phyloP scores from a whole-genome alignment of 2,113 vertebrate genomes.

The Pomatostomus ruficeps region DNA sequence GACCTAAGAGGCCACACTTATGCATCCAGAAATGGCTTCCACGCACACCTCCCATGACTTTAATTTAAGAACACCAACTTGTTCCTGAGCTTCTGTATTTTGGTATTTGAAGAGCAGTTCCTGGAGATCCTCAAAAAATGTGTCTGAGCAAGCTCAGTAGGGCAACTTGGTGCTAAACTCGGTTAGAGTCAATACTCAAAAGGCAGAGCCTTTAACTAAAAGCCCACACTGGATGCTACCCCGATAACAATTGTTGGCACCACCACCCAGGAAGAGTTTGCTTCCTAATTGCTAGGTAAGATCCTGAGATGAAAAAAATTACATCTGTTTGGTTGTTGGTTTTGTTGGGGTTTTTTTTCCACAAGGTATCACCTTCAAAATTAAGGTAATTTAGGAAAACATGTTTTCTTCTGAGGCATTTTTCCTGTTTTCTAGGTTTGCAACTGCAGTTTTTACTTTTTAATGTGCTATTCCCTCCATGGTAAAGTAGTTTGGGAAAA shows the following conservation, averaged over 20 bases:
- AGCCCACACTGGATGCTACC: neutral
- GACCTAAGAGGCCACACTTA: neutral
- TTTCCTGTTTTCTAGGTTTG: neutral
- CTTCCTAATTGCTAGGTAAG: neutral
- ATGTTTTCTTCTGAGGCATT: accelerated
- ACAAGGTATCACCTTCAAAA: neutral
- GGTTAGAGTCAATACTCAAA: neutral
- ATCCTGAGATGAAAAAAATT: neutral
- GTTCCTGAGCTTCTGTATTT: neutral
- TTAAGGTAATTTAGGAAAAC: neutral
- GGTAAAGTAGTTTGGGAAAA: neutral
- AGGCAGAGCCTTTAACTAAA: neutral
- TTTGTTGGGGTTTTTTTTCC: neutral
- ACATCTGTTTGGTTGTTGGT: accelerated
- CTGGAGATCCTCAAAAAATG: neutral
- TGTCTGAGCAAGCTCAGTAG: neutral
- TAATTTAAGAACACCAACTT: neutral
- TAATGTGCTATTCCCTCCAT: neutral
- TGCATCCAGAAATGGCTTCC: accelerated
- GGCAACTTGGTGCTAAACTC: neutral
- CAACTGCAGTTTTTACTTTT: neutral
- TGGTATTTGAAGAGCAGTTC: neutral
- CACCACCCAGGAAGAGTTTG: neutral
- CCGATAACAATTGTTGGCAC: accelerated
- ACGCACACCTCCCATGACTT: accelerated